phyloP scores from a whole-genome alignment of 2,888 invertebrate species.

The Philhelius pedissequus region DNA sequence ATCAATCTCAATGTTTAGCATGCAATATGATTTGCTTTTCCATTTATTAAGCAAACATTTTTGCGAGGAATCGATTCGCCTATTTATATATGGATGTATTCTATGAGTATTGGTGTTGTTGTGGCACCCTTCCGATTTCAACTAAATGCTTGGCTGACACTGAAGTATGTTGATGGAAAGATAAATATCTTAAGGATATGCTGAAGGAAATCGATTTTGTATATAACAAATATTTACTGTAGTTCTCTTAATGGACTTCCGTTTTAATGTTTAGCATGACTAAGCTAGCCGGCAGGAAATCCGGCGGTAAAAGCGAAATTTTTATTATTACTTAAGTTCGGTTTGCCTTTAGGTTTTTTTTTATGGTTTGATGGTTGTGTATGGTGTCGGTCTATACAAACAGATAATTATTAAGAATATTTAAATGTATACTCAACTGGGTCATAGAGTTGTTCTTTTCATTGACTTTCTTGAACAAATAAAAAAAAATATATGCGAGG shows the following conservation, averaged over 20 bases:
- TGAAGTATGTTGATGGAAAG: constrained; percentile 49
- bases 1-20: constrained; percentile 16
- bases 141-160: background rate
- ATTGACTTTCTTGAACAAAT: background rate
- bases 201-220: constrained; percentile 60
- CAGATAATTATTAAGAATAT: background rate
- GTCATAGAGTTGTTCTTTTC: background rate
- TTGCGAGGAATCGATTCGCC: background rate
- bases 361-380: background rate
- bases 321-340: background rate
- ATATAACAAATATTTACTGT: constrained; percentile 59
- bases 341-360: background rate
- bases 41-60: constrained; percentile 54
- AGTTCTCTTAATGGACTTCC: constrained; percentile 62
- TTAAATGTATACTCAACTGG: background rate
- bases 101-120: too few relatives aligned
- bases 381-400: background rate
- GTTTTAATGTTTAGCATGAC: constrained; percentile 34
- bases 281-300: constrained; percentile 39
- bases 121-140: background rate
- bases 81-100: too few relatives aligned
- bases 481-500: background rate
- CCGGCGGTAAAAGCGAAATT: constrained; percentile 51
- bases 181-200: constrained; percentile 64
- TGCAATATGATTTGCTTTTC: constrained; percentile 43